Conservation (phyloP, 2,888 invertebrate genomes). For the Ophonus ardosiacus region DNA sequence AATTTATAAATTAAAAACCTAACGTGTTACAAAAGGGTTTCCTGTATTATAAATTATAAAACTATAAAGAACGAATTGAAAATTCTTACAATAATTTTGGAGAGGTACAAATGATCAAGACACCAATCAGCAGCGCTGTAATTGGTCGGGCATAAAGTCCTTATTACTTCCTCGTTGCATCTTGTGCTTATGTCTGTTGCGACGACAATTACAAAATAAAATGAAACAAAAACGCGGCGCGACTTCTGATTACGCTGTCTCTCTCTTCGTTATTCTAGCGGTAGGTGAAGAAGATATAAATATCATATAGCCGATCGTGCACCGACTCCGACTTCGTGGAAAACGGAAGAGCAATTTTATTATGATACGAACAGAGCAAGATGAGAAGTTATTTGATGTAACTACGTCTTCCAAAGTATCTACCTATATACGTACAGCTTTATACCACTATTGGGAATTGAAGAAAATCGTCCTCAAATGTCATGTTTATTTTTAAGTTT, state of each 20-base stretch:
- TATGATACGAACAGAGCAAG: not conserved
- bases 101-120: too few species aligned
- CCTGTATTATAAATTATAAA: too few species aligned
- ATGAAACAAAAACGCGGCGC: conserved; percentile 33
- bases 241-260: conserved; percentile 28
- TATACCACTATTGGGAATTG: too few species aligned
- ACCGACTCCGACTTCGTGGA: not conserved
- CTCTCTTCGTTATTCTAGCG: conserved; percentile 5
- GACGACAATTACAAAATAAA: conserved; percentile 45
- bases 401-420: not conserved
- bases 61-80: too few species aligned
- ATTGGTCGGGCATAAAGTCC: not conserved
- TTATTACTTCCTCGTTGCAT: not conserved
- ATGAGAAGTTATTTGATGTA: conserved; percentile 1
- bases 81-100: too few species aligned
- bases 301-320: not conserved
- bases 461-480: too few species aligned
- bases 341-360: not conserved
- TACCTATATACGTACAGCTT: not conserved
- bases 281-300: conserved; percentile 5
- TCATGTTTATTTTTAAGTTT: too few species aligned
- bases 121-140: not conserved
- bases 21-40: too few species aligned
- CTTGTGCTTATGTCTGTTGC: conserved; percentile 6
- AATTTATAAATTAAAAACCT: too few species aligned